phyloP scores from a whole-genome alignment of 2,888 invertebrate genomes.

The Falcaria lacertinaria region DNA sequence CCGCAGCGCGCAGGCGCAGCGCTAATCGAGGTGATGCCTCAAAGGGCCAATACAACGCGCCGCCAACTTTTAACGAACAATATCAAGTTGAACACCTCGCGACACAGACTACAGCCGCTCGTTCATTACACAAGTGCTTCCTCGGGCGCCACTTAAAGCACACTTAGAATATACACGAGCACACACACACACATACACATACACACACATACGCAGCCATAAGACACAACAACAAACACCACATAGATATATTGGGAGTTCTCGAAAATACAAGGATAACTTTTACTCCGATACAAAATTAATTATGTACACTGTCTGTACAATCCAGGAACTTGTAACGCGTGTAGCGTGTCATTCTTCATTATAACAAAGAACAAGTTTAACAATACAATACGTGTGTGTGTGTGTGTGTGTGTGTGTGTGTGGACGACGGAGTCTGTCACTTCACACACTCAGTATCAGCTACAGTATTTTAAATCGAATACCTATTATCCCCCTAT shows the following conservation, averaged over 20 bases:
- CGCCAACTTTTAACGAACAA: constrained; percentile 22
- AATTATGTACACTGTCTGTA: too few relatives aligned
- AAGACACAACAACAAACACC: background rate
- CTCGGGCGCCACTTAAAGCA: background rate
- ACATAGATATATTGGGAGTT: background rate
- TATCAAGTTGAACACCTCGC: constrained; percentile 21
- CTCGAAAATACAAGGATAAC: background rate
- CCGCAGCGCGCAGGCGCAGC: constrained; percentile 7
- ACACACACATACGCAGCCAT: background rate
- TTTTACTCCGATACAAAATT: background rate
- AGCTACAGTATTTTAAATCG: too few relatives aligned
- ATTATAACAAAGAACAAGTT: too few relatives aligned
- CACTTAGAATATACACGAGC: background rate
- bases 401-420: too few relatives aligned
- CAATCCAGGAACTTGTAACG: too few relatives aligned
- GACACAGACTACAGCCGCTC: constrained; percentile 2
- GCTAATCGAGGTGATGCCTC: background rate
- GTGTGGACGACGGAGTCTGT: too few relatives aligned
- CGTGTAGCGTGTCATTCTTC: too few relatives aligned
- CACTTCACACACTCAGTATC: too few relatives aligned
- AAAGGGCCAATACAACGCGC: constrained; percentile 11
- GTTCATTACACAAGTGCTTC: constrained; percentile 4
- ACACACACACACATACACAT: background rate
- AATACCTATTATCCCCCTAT: too few relatives aligned
- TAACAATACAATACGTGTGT: too few relatives aligned